Conservation (phyloP, 2,888 invertebrate genomes). For the Archips xylosteana region DNA sequence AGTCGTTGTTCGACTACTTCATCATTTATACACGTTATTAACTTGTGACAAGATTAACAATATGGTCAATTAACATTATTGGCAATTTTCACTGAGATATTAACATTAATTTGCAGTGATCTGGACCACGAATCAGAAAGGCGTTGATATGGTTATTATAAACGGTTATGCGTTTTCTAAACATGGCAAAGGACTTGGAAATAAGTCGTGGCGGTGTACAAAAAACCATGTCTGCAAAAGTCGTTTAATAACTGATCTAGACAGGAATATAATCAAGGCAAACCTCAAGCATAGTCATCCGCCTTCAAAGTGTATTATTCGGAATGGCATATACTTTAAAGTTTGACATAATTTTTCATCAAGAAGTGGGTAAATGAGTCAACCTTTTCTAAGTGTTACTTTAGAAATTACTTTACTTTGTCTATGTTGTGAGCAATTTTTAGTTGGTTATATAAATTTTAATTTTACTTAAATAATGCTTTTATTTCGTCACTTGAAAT, state of each 20-base stretch:
- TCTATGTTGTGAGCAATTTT: too few species aligned
- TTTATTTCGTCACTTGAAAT: too few species aligned
- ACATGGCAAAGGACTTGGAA: neutral
- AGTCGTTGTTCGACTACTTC: too few species aligned
- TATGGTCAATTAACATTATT: too few species aligned
- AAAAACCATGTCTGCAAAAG: slow-evolving; percentile 1
- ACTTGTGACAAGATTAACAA: too few species aligned
- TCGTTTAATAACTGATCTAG: neutral
- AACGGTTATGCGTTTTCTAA: neutral
- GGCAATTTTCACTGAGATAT: too few species aligned
- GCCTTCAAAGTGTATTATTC: neutral
- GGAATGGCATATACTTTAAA: neutral
- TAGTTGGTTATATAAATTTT: too few species aligned
- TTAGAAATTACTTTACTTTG: too few species aligned
- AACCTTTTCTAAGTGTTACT: too few species aligned
- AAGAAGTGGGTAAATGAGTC: neutral
- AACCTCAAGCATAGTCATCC: neutral
- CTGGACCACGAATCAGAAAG: neutral
- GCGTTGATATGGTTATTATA: neutral
- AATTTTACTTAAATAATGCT: too few species aligned
- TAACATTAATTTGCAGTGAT: neutral
- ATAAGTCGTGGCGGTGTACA: neutral
- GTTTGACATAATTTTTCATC: neutral
- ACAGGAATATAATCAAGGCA: neutral
- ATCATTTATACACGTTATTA: too few species aligned